Conservation (phyloP, 2,113 vertebrate species). For the Haliaeetus leucogaster region DNA sequence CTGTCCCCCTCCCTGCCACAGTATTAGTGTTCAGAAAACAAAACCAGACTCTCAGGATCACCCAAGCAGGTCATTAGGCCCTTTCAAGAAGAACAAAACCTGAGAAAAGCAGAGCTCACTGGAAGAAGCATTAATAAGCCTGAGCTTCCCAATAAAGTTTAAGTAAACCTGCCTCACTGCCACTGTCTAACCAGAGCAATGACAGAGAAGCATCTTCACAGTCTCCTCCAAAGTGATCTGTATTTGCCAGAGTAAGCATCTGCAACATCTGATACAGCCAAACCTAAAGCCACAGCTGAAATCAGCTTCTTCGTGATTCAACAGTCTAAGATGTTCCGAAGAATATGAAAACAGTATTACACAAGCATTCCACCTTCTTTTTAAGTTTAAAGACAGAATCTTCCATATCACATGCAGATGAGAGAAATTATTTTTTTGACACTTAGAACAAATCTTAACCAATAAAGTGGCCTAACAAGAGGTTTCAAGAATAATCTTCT, state of each 20-base stretch:
- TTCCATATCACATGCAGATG: not conserved
- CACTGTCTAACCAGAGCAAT: not conserved
- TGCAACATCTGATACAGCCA: not conserved
- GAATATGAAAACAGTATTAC: not conserved
- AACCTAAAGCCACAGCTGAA: not conserved
- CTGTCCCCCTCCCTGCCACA: not conserved
- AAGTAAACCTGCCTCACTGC: not conserved
- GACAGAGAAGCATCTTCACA: not conserved
- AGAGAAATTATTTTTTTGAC: not conserved
- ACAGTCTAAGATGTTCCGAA: not conserved
- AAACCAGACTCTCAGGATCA: not conserved
- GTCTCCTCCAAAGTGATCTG: not conserved
- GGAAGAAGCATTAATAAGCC: not conserved
- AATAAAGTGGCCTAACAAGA: not conserved
- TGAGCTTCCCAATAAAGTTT: not conserved
- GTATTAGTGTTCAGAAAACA: not conserved
- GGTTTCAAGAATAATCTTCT: not conserved
- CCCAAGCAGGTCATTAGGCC: not conserved
- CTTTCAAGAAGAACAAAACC: not conserved
- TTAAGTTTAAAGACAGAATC: not conserved
- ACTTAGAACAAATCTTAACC: not conserved
- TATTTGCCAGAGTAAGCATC: not conserved
- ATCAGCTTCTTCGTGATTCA: not conserved
- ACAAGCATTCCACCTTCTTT: not conserved
- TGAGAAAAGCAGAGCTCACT: not conserved